Base-by-base conservation (phyloP, 1,140 invertebrate species). In the Venturia canescens region DNA sequence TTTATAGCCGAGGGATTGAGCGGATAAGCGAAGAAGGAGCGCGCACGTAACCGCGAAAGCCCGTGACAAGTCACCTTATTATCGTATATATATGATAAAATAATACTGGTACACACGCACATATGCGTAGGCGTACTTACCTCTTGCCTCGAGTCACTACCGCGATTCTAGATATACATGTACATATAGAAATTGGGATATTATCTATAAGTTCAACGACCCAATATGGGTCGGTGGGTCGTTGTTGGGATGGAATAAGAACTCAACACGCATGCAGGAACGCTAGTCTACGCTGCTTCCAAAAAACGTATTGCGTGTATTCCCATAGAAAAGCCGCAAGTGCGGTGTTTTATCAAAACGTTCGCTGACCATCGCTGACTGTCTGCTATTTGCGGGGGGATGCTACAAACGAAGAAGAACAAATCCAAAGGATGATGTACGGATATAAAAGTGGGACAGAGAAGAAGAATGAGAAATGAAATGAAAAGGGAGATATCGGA, bases 221-320 rank as follows among this genome's bases (percentile, higher is more conserved):
- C 82, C 74, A 78, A 83, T 78, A 77, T 83, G 76, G 82, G 82
- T 83, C 79, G 82, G 74, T 83, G 82, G 79, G 79, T 83, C 82
- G 82, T 75, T 75, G 67, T 78, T 72, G 34, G 29, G 31, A 48
- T 60, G 66, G 26, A 16, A 44, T 29, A 53, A 70, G 70, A 72
- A 38, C 70, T 34, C 38, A 72, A 72, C 21, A n/a, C n/a, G n/a
- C n/a, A n/a, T n/a, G 34, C 21, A 50, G 70, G 70, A 72, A 72
- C 70, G 34, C 18, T 71, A 9, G 69, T 71, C 34, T 16, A 4
- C 69, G 69, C 31, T 5, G 18, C 3, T 29, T 31, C 67, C 18
- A 9, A 29, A 27, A 29, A 16, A 31, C 4, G 67, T 29, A 26
- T 23, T 13, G 13, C 7, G 7, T 9, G 11, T 44, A 9, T 44